Conservation (phyloP, 2,113 vertebrate species). For the Noctilio leporinus region DNA sequence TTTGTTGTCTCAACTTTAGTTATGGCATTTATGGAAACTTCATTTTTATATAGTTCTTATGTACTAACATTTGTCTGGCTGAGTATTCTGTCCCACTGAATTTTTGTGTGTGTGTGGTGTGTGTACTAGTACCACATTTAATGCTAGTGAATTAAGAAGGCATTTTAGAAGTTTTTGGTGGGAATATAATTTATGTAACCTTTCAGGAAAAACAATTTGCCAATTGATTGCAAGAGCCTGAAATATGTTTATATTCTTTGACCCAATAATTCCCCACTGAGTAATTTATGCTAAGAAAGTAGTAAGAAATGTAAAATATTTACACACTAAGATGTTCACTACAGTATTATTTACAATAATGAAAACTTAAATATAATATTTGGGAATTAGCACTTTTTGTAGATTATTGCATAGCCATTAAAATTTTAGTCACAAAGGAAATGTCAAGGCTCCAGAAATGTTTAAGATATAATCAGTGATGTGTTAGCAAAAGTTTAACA, state of each 20-base stretch:
- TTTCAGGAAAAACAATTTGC: conserved; percentile 15
- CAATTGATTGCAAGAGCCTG: neutral
- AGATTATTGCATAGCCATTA: neutral
- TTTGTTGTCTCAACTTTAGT: neutral
- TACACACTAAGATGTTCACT: neutral
- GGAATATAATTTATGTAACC: neutral
- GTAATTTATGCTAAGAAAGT: neutral
- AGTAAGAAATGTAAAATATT: neutral
- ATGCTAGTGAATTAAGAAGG: neutral
- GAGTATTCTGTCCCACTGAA: neutral
- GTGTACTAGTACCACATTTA: neutral
- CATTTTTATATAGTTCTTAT: neutral
- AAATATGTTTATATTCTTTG: neutral
- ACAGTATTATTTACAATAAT: neutral
- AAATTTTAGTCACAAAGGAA: neutral
- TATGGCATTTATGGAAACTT: neutral
- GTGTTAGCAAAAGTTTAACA: neutral
- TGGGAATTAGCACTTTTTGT: conserved; percentile 2
- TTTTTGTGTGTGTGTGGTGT: neutral
- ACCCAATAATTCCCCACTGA: neutral
- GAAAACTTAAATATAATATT: neutral
- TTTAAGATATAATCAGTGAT: neutral
- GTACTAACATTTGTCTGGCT: neutral
- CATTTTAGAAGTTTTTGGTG: neutral
- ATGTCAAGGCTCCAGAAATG: neutral